Evolutionary conservation across 2,113 vertebrate genomes (phyloP), one percentile per base, ranked within the genome.

Genomic region (Rattus rattus): DNA sequence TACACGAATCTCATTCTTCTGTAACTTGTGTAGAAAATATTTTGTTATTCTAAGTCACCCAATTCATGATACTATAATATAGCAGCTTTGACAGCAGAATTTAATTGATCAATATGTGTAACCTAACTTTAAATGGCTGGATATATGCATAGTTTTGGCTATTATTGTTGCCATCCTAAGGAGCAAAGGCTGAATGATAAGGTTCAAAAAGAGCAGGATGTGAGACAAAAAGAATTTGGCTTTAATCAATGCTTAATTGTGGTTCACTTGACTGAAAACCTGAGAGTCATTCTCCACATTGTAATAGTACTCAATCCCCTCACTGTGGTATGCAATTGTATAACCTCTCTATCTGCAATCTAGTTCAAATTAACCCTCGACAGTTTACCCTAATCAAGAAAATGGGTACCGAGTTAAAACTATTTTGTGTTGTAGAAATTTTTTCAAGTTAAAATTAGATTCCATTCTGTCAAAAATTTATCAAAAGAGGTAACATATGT

Each of bases 161-260:
- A 61, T 22, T 54, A 4, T 17, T 43, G 0, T 70, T 59, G 24
- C 2, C 6, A 61, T n/a, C 9, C 20, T 63, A 52, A 69, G 49
- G 3, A 36, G 9, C 26, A 30, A 30, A 56, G 16, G 3, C 2
- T 10, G 69, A 87, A 4, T 52, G 63, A 80, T 5, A n/a, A 47
- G n/a, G 2, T 86, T 39, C 12, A 47, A 6, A 79, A 9, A 1
- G 4, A n/a, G 5, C 17, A 2, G 39, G 0, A 17, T 30, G 14
- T 49, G 47, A 86, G 33, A 85, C 22, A 22, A 75, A 69, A n/a
- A 89, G 9, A 73, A 30, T 65, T 39, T 43, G 43, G 20, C 5
- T 88, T 69, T 43, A 26, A 89, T 16, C 36, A 89, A 49, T 47
- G 4, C 2, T 81, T 33, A 73, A 88, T 43, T 24, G 16, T 12